Base-by-base conservation (phyloP, 2,797 vertebrate genomes). In the Poecile montanus region DNA sequence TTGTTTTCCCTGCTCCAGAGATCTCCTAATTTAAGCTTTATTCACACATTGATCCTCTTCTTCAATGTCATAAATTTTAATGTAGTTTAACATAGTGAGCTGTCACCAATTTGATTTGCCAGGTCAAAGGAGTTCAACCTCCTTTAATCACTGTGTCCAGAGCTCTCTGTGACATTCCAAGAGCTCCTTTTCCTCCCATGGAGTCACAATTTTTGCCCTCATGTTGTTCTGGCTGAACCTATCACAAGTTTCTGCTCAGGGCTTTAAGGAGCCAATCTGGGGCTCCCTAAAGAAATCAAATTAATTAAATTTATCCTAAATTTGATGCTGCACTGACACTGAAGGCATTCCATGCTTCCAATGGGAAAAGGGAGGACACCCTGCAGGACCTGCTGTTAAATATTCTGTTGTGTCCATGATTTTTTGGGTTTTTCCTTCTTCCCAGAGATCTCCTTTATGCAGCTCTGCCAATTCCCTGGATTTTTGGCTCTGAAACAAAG, bases 1-100 rank as follows among this genome's bases (percentile, higher is more conserved):
- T 85, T 79, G 19, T 36, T 83, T 76, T 67, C 61, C 29, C 60
- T 54, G 45, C 44, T 77, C 62, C 30, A 30, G 50, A 81, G 51
- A 73, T 65, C 67, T 93, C 76, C 60, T 72, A 80, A 88, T 81
- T 91, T 62, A 27, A 68, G 29, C 29, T 93, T 89, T 91, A 51
- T 36, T 51, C 62, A 38, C 29, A 16, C 34, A 96, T 95, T 83
- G 95, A 97, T 94, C 44, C 27, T 77, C 72, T 89, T 63, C 79
- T 92, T 95, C 90, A 72, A 40, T 88, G 94, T 48, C 96, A 95
- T 95, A 94, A 77, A 94, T 96, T 96, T 96, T 97, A 96, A 97
- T 95, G 96, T 67, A 96, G 94, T 96, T 97, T 95, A 94, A 95
- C 96, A 85, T 85, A 91, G 66, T 58, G 47, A 93, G 66, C 89